These are phyloP conservation scores for Paramormyrops hopkinsi DNA, from an alignment of 2,797 vertebrate genomes.

Conservation along the genomic window DNA sequence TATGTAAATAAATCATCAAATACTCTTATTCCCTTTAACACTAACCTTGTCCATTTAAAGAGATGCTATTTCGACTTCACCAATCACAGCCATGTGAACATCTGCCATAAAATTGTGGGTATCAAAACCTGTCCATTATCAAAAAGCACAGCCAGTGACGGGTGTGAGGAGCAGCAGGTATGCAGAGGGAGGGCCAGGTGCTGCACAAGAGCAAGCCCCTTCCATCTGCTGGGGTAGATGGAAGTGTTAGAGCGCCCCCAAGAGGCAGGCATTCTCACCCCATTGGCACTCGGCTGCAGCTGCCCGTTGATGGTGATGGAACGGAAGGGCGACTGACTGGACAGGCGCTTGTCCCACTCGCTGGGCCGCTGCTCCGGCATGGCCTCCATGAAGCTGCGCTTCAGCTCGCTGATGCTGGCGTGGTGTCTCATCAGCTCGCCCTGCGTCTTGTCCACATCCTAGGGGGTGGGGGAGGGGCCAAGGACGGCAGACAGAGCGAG, in stretches of 20 bases:
- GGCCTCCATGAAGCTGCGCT: constrained; percentile 97
- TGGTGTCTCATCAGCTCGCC: constrained; percentile 92
- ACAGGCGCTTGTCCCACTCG: constrained; percentile 97
- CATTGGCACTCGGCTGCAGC: constrained; percentile 68
- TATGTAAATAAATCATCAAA: background rate
- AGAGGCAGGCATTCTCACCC: constrained; percentile 68
- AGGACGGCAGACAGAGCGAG: background rate
- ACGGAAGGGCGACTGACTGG: constrained; percentile 88
- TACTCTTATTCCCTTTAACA: background rate
- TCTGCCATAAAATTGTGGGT: background rate
- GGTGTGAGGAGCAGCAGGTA: background rate
- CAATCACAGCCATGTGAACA: background rate
- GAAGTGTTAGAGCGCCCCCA: background rate
- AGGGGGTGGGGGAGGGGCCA: background rate
- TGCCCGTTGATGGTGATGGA: constrained; percentile 84
- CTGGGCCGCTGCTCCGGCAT: constrained; percentile 83
- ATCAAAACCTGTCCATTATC: background rate
- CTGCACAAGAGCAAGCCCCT: background rate
- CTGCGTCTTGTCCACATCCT: constrained; percentile 94
- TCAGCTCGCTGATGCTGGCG: constrained; percentile 92
- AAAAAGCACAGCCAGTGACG: background rate
- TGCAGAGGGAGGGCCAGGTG: background rate
- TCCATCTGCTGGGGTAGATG: background rate
- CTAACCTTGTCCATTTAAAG: background rate
- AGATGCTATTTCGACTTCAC: background rate